phyloP scores from a whole-genome alignment of 1,140 invertebrate species.

The Sitophilus oryzae region DNA sequence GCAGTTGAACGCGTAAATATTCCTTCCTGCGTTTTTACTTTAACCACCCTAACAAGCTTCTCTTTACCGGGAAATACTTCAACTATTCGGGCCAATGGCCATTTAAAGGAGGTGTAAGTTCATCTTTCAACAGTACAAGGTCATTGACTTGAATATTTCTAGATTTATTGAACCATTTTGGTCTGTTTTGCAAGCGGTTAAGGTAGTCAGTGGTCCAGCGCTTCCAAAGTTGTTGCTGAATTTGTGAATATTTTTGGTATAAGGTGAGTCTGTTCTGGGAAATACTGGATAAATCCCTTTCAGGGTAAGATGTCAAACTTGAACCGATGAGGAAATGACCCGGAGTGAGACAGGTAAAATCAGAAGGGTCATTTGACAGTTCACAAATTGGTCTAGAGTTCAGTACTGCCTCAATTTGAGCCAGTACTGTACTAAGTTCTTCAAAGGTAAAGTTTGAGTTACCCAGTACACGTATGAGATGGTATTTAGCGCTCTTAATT shows the following conservation, averaged over 20 bases:
- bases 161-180: constrained; percentile 24
- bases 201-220: constrained; percentile 33
- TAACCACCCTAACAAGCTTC: constrained; percentile 4
- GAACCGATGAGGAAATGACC: constrained; percentile 43
- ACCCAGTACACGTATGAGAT: constrained; percentile 33
- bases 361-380: constrained; percentile 32
- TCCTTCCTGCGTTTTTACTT: constrained; percentile 9
- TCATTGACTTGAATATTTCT: constrained; percentile 22
- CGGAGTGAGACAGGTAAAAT: constrained; percentile 34
- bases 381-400: constrained; percentile 39
- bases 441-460: constrained; percentile 35
- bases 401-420: constrained; percentile 32
- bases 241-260: no score
- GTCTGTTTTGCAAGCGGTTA: constrained; percentile 18
- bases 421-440: constrained; percentile 30
- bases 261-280: constrained; percentile 22
- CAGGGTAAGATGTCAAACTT: constrained; percentile 29
- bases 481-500: constrained; percentile 34
- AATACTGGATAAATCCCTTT: constrained; percentile 8
- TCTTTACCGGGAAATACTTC: constrained; percentile 2
- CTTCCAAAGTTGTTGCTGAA: constrained; percentile 34
- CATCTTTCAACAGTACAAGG: constrained; percentile 40
- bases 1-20: neutral
- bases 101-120: constrained; percentile 39
- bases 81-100: constrained; percentile 31